phyloP scores from a whole-genome alignment of 2,888 invertebrate species.

The Chironomus riparius region DNA sequence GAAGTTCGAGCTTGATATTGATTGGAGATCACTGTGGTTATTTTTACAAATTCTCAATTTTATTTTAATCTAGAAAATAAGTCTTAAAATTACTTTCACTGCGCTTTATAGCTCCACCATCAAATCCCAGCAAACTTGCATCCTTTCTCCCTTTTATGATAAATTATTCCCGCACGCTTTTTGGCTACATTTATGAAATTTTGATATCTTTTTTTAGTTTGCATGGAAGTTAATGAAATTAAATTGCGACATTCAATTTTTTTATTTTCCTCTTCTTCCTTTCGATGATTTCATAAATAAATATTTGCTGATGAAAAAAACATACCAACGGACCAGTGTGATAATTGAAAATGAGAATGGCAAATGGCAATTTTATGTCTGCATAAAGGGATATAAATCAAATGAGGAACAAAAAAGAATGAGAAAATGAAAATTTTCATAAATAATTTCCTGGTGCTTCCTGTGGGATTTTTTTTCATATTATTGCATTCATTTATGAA shows the following conservation, averaged over 20 bases:
- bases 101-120: too few relatives aligned
- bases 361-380: not conserved
- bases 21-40: too few relatives aligned
- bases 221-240: not conserved
- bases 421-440: not conserved
- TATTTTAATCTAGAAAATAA: too few relatives aligned
- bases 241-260: not conserved
- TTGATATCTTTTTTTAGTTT: not conserved
- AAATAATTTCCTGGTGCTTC: constrained; percentile 5
- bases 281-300: not conserved
- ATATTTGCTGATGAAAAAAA: not conserved
- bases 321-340: not conserved
- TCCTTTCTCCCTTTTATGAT: too few relatives aligned
- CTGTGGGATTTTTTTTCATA: not conserved
- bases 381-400: not conserved
- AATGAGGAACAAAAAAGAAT: not conserved
- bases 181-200: not conserved
- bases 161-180: not conserved
- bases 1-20: too few relatives aligned
- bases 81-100: too few relatives aligned
- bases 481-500: too few relatives aligned
- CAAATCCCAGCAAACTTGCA: too few relatives aligned
- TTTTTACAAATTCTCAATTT: too few relatives aligned
- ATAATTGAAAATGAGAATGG: not conserved
- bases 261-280: not conserved